A percentile compares a stretch with the other conserved stretches of the same genome.
phyloP scores from a whole-genome alignment of 1,140 invertebrate species.

The Amyelois transitella region DNA sequence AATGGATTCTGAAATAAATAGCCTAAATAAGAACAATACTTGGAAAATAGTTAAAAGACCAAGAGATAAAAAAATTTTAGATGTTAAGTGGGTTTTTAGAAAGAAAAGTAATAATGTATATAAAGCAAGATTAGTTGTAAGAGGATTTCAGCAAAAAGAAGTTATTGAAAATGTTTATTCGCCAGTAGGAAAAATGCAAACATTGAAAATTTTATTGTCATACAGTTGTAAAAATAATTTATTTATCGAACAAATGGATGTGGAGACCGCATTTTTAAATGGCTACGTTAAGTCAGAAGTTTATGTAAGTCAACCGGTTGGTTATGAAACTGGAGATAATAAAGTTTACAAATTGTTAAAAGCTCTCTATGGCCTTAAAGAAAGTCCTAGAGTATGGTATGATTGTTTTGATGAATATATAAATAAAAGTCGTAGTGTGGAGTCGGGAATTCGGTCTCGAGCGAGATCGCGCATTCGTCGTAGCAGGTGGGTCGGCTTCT shows the following conservation, averaged over 20 bases:
- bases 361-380: too few species aligned
- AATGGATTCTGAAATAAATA: conserved; percentile 40
- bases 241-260: conserved; percentile 48
- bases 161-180: conserved; percentile 35
- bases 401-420: too few species aligned
- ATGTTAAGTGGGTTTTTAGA: conserved; percentile 26
- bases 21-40: conserved; percentile 38
- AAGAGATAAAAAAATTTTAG: conserved; percentile 28
- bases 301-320: conserved; percentile 42
- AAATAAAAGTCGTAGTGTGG: too few species aligned
- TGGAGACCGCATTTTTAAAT: conserved; percentile 50
- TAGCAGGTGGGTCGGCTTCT: too few species aligned
- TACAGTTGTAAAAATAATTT: conserved; percentile 33
- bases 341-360: too few species aligned
- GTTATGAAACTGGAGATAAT: too few species aligned
- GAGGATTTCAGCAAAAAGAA: conserved; percentile 27
- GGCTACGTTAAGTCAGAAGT: conserved; percentile 51
- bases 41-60: conserved; percentile 33
- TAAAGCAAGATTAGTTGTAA: too few species aligned
- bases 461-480: too few species aligned
- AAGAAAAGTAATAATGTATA: conserved; percentile 33
- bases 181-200: conserved; percentile 35
- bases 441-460: too few species aligned
- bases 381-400: too few species aligned
- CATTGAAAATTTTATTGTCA: conserved; percentile 34